Evolutionary conservation across 2,113 vertebrate species (phyloP).

Genomic region (Bubalus kerabau): DNA sequence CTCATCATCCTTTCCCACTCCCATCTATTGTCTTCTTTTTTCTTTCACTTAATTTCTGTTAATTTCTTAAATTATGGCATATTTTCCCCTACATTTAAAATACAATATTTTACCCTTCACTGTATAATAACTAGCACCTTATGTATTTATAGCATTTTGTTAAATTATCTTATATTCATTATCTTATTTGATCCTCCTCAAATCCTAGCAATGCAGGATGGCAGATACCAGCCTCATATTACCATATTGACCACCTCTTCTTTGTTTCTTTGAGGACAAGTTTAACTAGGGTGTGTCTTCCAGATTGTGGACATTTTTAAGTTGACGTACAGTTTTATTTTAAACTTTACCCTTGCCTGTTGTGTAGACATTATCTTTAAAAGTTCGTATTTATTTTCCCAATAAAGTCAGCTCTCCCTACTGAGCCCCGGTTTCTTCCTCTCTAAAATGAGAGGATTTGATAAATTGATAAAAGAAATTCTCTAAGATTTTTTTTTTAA

Average conservation of each 20-base stretch:
- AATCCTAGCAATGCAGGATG: rapidly evolving
- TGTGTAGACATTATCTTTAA: background rate
- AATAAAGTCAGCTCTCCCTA: background rate
- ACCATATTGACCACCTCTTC: background rate
- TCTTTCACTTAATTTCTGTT: background rate
- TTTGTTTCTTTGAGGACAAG: background rate
- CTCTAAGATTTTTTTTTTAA: background rate
- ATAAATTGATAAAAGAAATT: background rate
- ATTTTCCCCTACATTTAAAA: background rate
- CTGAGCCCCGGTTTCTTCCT: background rate
- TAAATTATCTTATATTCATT: background rate
- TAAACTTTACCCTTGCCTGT: background rate
- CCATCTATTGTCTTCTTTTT: background rate
- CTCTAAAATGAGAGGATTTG: background rate
- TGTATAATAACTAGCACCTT: background rate
- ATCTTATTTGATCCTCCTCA: background rate
- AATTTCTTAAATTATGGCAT: background rate
- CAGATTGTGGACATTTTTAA: background rate
- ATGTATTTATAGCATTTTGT: background rate
- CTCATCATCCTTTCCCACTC: background rate
- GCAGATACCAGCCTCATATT: rapidly evolving
- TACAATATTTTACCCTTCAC: background rate
- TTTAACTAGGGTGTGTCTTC: background rate
- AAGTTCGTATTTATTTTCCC: background rate
- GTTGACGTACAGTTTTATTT: background rate